Base-by-base conservation (phyloP, 2,797 vertebrate species). In the Acridotheres tristis region DNA sequence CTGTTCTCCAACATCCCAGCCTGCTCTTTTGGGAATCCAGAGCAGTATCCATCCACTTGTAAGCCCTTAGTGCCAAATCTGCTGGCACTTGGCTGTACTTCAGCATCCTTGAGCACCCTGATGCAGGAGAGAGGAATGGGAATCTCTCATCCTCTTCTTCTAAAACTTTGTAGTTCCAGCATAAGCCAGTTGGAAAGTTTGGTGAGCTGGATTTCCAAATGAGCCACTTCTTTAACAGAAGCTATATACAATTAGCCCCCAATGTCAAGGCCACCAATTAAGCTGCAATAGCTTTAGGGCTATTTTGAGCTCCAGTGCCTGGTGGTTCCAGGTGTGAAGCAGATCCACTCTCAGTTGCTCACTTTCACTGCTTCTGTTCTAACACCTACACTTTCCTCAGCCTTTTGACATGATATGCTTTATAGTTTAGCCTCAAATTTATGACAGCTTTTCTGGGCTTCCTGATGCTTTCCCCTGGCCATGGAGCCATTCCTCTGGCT, bases 231-330 rank as follows among this genome's bases (percentile, higher is more conserved):
- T 40, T 47, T 26, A 59, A 34, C 29, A 86, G 54, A 84, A 81
- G 22, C 10, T 7, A 16, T 58, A 25, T 38, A 36, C 34, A 74
- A 47, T 62, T 15, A 75, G 9, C 3, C 14, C 29, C 16, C 6
- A 4, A 5, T 36, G 32, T 22, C 51, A 78, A 76, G 29, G 43
- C 25, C 78, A 45, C n/a, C 19, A 65, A 3, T 74, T 17, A 47
- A 78, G 58, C 22, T 68, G 26, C 40, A 45, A 29, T 10, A 53
- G 22, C n/a, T 89, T 85, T 47, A 74, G 66, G 50, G 12, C 40
- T 40, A 16, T 40, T 40, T 10, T 1, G 5, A 59, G 38, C 29
- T 63, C 0, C 0, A 72, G 30, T 29, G 38, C 21, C 42, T 76
- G 13, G 10, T 25, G 10, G 8, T 63, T 85, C 83, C 4, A 61